Percentiles rank a stretch among this genome's conserved stretches.
These are phyloP conservation scores for Hyposmocoma kahamanoa DNA, from an alignment of 1,140 invertebrate species.

Conservation along the genomic window DNA sequence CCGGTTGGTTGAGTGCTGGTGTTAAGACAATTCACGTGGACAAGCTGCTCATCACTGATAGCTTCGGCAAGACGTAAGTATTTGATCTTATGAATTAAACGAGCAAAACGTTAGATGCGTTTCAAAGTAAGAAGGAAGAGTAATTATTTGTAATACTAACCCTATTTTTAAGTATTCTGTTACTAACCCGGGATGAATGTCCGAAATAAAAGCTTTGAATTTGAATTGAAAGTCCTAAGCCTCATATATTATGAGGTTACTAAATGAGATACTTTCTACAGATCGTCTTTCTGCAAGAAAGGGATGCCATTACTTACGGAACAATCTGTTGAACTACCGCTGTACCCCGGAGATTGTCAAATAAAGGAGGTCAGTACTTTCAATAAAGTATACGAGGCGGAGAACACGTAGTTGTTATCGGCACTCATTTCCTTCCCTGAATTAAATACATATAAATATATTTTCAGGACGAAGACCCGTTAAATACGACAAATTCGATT, in stretches of 20 bases:
- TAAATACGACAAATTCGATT: conserved; percentile 25
- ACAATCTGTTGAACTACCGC: conserved; percentile 79
- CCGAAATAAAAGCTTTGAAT: no score
- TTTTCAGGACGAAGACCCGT: conserved; percentile 33
- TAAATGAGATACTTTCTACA: no score
- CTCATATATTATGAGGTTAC: no score
- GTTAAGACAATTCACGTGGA: conserved; percentile 85
- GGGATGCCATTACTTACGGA: conserved; percentile 84
- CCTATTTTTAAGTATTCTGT: no score
- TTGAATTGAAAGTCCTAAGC: no score
- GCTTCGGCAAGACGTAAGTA: conserved; percentile 84
- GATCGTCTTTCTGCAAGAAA: conserved; percentile 85
- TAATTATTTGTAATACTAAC: no score
- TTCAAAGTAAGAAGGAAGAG: no score
- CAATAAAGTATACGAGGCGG: no score
- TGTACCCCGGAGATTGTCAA: conserved; percentile 86
- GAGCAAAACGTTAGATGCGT: not conserved
- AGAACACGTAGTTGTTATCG: no score
- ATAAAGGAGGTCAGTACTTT: conserved; percentile 35
- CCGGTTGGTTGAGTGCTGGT: conserved; percentile 93
- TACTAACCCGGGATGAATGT: no score
- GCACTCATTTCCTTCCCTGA: not conserved
- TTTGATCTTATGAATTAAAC: conserved; percentile 5
- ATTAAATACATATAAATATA: not conserved
- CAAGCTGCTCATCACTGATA: conserved; percentile 88